Evolutionary conservation across 2,888 invertebrate genomes (phyloP).

Genomic region (Odontomyia ornata): DNA sequence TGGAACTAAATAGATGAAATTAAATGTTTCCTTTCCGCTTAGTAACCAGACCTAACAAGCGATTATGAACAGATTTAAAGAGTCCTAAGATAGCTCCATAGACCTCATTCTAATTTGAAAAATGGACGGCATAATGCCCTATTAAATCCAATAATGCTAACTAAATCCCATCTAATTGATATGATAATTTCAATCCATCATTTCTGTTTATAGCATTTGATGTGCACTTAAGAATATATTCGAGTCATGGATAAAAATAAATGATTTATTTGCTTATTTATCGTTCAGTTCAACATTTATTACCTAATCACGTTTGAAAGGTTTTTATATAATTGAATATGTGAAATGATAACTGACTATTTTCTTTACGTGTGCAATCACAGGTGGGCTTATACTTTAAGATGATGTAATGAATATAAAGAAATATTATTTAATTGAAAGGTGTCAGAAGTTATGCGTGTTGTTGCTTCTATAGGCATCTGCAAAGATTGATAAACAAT

Average conservation of each 20-base stretch:
- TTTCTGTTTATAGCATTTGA: neutral
- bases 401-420: too few species aligned
- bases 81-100: neutral
- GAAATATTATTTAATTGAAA: too few species aligned
- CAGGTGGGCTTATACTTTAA: too few species aligned
- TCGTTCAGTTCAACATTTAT: neutral
- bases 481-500: too few species aligned
- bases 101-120: neutral
- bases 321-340: neutral
- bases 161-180: neutral
- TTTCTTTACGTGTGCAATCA: too few species aligned
- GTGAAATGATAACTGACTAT: neutral
- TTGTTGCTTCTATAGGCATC: too few species aligned
- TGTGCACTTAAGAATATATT: neutral
- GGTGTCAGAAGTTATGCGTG: too few species aligned
- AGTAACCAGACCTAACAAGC: neutral
- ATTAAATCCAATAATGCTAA: neutral
- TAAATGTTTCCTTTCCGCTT: neutral
- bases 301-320: neutral
- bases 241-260: neutral
- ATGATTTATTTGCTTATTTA: neutral
- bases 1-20: conserved; percentile 5
- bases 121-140: neutral
- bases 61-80: conserved; percentile 15
- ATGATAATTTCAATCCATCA: conserved; percentile 5